Percentiles rank a stretch among this genome's conserved stretches.
Evolutionary conservation across 2,113 vertebrate genomes (phyloP).

Genomic region (Cebus imitator): DNA sequence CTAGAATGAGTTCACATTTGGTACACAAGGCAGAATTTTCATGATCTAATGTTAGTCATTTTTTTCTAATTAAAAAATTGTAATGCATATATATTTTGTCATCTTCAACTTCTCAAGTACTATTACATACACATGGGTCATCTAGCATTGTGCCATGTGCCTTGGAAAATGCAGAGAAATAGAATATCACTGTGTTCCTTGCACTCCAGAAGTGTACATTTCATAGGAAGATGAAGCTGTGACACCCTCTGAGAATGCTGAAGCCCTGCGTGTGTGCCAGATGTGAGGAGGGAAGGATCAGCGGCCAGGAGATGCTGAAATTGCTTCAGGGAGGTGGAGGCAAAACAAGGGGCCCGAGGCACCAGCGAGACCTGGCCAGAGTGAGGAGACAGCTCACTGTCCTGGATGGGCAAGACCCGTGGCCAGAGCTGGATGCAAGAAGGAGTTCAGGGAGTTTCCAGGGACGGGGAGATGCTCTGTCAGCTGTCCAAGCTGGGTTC

Average conservation of each 20-base stretch:
- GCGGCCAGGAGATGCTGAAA: neutral
- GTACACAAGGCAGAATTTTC: conserved; percentile 63
- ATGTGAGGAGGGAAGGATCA: neutral
- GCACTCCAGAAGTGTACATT: neutral
- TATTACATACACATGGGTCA: neutral
- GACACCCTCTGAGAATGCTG: neutral
- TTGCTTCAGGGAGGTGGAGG: neutral
- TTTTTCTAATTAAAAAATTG: conserved; percentile 61
- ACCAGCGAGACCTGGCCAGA: fast-evolving
- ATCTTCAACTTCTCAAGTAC: neutral
- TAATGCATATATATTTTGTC: conserved; percentile 31
- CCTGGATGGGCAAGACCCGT: fast-evolving
- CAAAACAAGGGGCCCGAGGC: fast-evolving
- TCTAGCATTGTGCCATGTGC: neutral
- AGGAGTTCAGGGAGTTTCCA: neutral
- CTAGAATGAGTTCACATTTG: conserved; percentile 75
- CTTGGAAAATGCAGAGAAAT: neutral
- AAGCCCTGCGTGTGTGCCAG: fast-evolving
- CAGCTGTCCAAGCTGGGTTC: neutral
- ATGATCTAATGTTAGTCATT: conserved; percentile 36
- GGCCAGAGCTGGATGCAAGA: neutral
- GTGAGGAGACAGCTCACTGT: too few species aligned
- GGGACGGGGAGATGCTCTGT: neutral
- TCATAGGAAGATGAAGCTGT: neutral
- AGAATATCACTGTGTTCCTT: neutral